Evolutionary conservation across 2,888 invertebrate species (phyloP), one percentile per base, ranked within the genome.

Genomic region (Drosophila infuscata): DNA sequence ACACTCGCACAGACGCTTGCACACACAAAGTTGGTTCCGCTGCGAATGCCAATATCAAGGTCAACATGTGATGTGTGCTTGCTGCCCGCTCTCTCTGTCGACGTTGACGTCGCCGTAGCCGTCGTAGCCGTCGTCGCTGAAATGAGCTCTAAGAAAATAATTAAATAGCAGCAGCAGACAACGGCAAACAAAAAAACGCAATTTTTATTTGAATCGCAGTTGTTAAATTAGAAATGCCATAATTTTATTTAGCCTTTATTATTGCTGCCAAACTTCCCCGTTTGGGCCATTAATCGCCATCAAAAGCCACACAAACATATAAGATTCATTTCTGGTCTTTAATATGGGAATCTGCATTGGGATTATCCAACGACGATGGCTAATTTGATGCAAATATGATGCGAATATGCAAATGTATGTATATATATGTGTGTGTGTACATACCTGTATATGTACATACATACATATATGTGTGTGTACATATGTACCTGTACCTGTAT

Each of bases 1-100:
- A 49, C 17, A 15, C n/a, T 51, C 46, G 62, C 57, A 65, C 54
- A 59, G 33, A 53, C 64, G 48, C 54, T 62, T 64, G 58, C 81
- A 73, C 65, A 71, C 78, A 71, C 78, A 70, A 74, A 74, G 81
- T 81, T 89, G 76, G 91, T 91, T 91, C 90, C 90, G 91, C 89
- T 89, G 91, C 89, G 91, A 91, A 88, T 90, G 91, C 91, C 91
- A 91, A 89, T 88, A 89, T 91, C 91, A 91, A 91, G 91, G 91
- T 91, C 92, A 89, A 80, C 85, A 77, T 83, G 89, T 85, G 88
- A 85, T 83, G 81, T 88, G 81, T 76, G 81, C 53, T 61, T 60
- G 56, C 60, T 62, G 68, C 62, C 52, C 61, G 54, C 56, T 41
- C 38, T 30, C 64, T 57, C 76, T 38, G 38, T 46, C 33, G 30